These are phyloP conservation scores for Myotis davidii DNA, from an alignment of 2,113 vertebrate species.

Conservation along the genomic window DNA sequence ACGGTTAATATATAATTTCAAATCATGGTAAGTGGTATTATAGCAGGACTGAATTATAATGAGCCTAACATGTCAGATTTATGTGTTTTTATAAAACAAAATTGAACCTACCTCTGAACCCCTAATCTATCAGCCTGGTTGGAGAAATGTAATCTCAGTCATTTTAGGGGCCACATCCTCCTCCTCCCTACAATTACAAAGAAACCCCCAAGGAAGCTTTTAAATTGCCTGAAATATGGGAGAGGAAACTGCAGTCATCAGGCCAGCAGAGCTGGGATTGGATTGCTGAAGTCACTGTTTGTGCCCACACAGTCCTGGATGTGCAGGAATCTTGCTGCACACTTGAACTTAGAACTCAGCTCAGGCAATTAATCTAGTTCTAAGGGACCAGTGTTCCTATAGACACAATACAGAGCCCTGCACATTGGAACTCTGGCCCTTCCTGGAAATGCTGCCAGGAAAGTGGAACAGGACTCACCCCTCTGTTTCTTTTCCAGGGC, in stretches of 20 bases:
- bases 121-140: neutral
- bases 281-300: neutral
- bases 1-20: neutral
- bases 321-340: neutral
- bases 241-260: neutral
- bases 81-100: constrained; percentile 3
- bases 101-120: neutral
- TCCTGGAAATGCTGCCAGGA: neutral
- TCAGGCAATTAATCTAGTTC: neutral
- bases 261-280: neutral
- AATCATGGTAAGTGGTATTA: neutral
- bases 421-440: neutral
- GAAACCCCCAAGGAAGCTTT: neutral
- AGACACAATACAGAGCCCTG: neutral
- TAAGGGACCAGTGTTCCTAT: neutral
- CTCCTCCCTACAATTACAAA: neutral
- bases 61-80: neutral
- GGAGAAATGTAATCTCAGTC: neutral
- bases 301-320: neutral
- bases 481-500: neutral
- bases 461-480: neutral
- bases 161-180: neutral
- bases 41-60: neutral
- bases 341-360: neutral
- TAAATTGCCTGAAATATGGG: neutral